Conservation (phyloP, 2,113 vertebrate species). For the Phodopus roborovskii region DNA sequence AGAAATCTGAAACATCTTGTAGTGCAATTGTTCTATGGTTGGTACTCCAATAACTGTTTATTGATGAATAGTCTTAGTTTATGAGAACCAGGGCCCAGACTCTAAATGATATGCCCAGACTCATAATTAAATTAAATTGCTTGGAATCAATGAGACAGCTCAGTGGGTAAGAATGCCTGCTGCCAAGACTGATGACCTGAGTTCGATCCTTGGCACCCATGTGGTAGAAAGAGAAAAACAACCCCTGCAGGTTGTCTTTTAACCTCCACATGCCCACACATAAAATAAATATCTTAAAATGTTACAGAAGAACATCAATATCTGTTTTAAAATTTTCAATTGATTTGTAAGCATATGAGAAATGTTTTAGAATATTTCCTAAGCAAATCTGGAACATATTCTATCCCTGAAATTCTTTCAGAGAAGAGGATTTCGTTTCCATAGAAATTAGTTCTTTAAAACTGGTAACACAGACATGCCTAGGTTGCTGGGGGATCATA, state of each 20-base stretch:
- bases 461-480: not conserved
- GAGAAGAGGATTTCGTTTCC: not conserved
- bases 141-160: not conserved
- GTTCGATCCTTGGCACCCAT: not conserved
- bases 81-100: not conserved
- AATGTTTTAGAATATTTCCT: not conserved
- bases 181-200: not conserved
- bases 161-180: not conserved
- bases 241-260: not conserved
- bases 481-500: not conserved
- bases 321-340: not conserved
- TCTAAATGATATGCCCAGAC: not conserved
- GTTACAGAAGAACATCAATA: not conserved
- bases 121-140: slow-evolving; percentile 17
- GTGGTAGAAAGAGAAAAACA: not conserved
- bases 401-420: slow-evolving; percentile 3
- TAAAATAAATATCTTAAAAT: not conserved
- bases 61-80: not conserved
- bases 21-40: not conserved
- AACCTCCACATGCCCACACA: not conserved
- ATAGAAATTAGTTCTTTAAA: not conserved
- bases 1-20: not conserved
- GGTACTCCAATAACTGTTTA: not conserved
- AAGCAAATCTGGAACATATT: not conserved
- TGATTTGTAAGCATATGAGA: not conserved